Evolutionary conservation across 2,113 vertebrate genomes (phyloP).

Genomic region (human (Homo sapiens)): DNA sequence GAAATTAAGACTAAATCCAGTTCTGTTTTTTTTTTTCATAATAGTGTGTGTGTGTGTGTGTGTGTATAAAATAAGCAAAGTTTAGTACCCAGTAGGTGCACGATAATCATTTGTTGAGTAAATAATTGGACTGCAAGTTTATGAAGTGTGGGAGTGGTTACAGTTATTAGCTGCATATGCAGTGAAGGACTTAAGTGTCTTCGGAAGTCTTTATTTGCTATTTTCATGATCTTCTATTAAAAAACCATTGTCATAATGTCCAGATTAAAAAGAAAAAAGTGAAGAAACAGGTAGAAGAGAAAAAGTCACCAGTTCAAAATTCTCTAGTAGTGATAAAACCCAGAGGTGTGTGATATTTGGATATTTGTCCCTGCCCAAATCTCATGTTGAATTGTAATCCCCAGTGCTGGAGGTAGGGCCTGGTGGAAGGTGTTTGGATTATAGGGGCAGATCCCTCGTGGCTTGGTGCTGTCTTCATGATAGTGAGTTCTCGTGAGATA

Average conservation of each 20-base stretch:
- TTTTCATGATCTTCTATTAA: background rate
- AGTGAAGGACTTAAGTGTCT: background rate
- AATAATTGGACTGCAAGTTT: background rate
- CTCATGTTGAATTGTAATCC: no score
- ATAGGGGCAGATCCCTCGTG: no score
- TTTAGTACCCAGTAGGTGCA: background rate
- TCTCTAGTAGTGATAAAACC: background rate
- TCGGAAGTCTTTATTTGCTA: background rate
- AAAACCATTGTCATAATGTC: background rate
- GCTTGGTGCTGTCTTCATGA: no score
- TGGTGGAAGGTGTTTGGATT: no score
- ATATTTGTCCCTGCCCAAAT: no score
- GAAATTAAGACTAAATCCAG: background rate
- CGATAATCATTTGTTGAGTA: background rate
- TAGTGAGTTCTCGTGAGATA: no score
- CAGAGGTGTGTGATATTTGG: background rate
- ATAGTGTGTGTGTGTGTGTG: background rate
- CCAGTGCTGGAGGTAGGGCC: no score
- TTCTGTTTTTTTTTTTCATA: background rate
- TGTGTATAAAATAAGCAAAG: background rate
- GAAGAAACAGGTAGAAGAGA: background rate
- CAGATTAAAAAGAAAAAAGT: conserved; percentile 22
- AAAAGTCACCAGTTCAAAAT: background rate
- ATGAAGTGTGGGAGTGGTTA: background rate
- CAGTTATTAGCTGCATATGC: background rate